Evolutionary conservation across 2,888 invertebrate genomes (phyloP), one percentile per base, ranked within the genome.

Genomic region (Stenodema calcarata): DNA sequence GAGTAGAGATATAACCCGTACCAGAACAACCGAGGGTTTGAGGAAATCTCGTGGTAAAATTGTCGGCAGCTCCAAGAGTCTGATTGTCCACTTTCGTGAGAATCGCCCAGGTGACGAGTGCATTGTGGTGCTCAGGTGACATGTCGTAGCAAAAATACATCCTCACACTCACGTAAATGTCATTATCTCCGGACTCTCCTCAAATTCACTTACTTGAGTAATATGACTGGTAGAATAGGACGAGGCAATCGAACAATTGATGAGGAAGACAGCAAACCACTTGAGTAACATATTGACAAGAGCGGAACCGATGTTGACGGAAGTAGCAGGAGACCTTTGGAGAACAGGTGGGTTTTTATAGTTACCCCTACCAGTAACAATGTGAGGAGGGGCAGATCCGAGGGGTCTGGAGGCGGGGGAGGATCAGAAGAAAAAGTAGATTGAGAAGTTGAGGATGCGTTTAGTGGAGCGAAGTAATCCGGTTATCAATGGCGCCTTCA

Each of bases 381-480:
- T 16, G 11, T 12, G 35, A 18, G 73, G 18, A 16, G 35, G 35
- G 73, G 0, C 9, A 35, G 30, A 30, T 14, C 35, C n/a, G n/a
- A n/a, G n/a, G n/a, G 9, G 41, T 6, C n/a, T 42, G 44, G 78
- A 27, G 78, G 78, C 44, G 9, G 44, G 70, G 50, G 1, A 16
- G 6, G 50, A 4, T 0, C 70, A 9, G 70, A 70, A 23, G 18
- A 70, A 70, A 70, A 30, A 73, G 35, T 73, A 16, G 41, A 30
- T 73, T 41, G 41, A 35, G 62, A 41, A n/a, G 35, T 35, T n/a
- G 41, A 73, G 73, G 50, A 30, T 80, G 42, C 44, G 70, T 44
- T 84, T 84, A 84, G 73, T 84, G 73, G 84, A 84, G 84, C 84
- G 73, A 30, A 75, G 84, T 73, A 84, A 84, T 84, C 83, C 84